These are phyloP conservation scores for Centroberyx gerrardi DNA, from an alignment of 2,797 vertebrate genomes.

Conservation along the genomic window DNA sequence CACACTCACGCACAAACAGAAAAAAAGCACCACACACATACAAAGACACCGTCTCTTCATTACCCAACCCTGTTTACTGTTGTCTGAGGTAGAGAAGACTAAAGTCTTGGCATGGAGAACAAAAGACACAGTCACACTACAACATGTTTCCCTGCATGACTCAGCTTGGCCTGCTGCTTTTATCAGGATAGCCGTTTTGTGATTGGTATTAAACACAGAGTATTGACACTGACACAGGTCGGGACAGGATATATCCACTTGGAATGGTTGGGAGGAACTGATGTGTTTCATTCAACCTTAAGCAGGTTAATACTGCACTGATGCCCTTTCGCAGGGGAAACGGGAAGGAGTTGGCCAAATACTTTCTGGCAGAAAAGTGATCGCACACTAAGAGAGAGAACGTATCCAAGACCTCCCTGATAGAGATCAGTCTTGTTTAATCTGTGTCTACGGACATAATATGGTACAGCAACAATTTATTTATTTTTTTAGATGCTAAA, in stretches of 20 bases:
- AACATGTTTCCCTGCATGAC: constrained; percentile 58
- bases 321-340: constrained; percentile 5
- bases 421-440: constrained; percentile 4
- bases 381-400: background rate
- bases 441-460: background rate
- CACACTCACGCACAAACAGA: constrained; percentile 26
- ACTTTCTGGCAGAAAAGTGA: constrained; percentile 4
- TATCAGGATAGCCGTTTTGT: constrained; percentile 22
- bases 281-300: constrained; percentile 23
- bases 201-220: constrained; percentile 31
- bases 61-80: constrained; percentile 31
- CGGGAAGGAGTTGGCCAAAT: background rate
- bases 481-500: background rate
- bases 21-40: constrained; percentile 19
- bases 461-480: background rate
- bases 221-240: constrained; percentile 55
- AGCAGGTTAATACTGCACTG: constrained; percentile 24
- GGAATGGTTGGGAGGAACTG: constrained; percentile 23
- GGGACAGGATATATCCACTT: constrained; percentile 43
- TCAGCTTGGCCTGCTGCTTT: constrained; percentile 52
- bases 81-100: constrained; percentile 19
- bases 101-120: constrained; percentile 39
- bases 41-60: constrained; percentile 15
- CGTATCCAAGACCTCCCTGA: constrained; percentile 12
- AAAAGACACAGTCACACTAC: constrained; percentile 52